Base-by-base conservation (phyloP, 2,797 vertebrate genomes). In the Argyrosomus regius region DNA sequence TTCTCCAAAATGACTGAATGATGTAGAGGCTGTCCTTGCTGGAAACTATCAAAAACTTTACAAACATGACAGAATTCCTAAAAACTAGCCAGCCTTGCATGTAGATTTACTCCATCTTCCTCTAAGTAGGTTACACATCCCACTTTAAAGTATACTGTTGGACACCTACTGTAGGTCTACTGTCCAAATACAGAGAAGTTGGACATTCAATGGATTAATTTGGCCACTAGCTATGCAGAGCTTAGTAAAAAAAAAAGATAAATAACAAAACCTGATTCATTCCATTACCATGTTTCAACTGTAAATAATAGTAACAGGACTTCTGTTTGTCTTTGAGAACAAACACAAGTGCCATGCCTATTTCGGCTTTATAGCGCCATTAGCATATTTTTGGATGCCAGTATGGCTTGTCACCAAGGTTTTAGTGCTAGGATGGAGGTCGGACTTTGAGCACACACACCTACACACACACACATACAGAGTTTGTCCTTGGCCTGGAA, bases 401-500 rank as follows among this genome's bases (percentile, higher is more conserved):
- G 87, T 66, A 90, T 91, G 86, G 86, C 84, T 86, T 48, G 53
- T 88, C 81, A 92, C 88, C 83, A 90, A 90, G 81, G 82, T 89
- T 88, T 86, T 82, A 80, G 64, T 88, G 28, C 74, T 71, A 58
- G 78, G 80, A 87, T 88, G 69, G 71, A 74, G 91, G 90, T 92
- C 90, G 89, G 85, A 73, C 83, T 61, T 52, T 22, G 20, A 73
- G 54, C 61, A 68, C 61, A 72, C 57, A 76, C 28, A 68, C 74
- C 78, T 64, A 75, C 74, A 81, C 73, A 64, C 65, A 75, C 76
- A 80, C 56, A 76, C 72, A 85, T 75, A 86, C 67, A 75, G 61
- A 81, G 89, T 88, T 91, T 93, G 95, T 95, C 95, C 94, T 95
- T 95, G 94, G 93, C 91, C 93, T 94, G 93, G 94, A 91, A 94